Conservation (phyloP, 2,797 vertebrate genomes). For the Vultur gryphus region DNA sequence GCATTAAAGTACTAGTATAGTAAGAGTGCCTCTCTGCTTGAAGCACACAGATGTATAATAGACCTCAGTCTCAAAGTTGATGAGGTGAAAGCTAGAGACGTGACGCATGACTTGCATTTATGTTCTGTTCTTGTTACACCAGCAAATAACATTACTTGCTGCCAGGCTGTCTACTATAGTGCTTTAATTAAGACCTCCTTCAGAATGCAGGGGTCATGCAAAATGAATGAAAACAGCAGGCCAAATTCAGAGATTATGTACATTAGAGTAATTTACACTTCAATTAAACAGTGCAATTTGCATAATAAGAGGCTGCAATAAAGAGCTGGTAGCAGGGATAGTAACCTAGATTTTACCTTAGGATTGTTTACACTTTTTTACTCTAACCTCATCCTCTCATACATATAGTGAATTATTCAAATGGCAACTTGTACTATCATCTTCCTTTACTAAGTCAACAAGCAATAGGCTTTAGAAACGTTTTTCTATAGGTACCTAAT, state of each 20-base stretch:
- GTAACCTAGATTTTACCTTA: conserved; percentile 39
- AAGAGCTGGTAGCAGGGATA: neutral
- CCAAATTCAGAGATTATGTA: conserved; percentile 45
- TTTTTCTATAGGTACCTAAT: neutral
- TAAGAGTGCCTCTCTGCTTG: neutral
- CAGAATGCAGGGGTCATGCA: conserved; percentile 46
- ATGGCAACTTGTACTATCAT: neutral
- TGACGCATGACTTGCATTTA: neutral
- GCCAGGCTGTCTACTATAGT: neutral
- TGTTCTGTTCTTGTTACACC: conserved; percentile 2
- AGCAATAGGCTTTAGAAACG: neutral
- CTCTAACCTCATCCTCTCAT: neutral
- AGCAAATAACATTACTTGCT: neutral
- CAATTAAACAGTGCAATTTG: conserved; percentile 46
- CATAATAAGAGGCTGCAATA: conserved; percentile 30
- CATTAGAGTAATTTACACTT: conserved; percentile 53
- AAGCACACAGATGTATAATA: neutral
- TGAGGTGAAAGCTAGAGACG: neutral
- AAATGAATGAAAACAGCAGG: conserved; percentile 52
- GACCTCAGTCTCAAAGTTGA: neutral
- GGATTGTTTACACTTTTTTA: conserved; percentile 9
- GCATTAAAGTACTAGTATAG: neutral
- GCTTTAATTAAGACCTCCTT: conserved; percentile 48
- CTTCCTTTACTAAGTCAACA: neutral
- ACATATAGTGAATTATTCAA: neutral